Percentiles rank a stretch among this genome's conserved stretches.
phyloP scores from a whole-genome alignment of 2,888 invertebrate species.

The Trisateles emortualis region DNA sequence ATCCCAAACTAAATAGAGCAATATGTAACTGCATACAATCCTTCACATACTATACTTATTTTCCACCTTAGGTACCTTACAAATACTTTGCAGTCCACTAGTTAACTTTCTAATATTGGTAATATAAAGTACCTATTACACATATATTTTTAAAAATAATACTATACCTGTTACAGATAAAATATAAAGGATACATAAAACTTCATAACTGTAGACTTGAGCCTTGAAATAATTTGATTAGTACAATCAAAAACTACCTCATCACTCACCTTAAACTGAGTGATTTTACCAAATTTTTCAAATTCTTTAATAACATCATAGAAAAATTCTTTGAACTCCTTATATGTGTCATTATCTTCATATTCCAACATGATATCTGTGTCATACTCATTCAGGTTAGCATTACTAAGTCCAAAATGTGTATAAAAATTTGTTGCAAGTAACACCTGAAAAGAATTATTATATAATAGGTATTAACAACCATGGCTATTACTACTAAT shows the following conservation, averaged over 20 bases:
- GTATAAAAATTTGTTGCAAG: constrained; percentile 93
- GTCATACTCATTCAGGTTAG: constrained; percentile 91
- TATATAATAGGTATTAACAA: no score
- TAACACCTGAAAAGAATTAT: constrained; percentile 79
- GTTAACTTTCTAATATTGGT: no score
- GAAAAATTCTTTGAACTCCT: constrained; percentile 94
- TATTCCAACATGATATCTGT: constrained; percentile 94
- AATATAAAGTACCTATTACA: background rate
- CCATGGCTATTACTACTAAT: no score
- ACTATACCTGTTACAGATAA: background rate
- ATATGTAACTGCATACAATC: no score
- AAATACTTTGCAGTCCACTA: no score
- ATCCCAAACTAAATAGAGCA: no score
- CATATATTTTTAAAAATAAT: background rate
- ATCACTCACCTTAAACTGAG: constrained; percentile 88
- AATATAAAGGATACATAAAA: constrained; percentile 20
- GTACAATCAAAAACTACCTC: background rate
- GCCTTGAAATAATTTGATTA: background rate
- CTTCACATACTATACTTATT: no score
- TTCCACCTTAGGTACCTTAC: no score
- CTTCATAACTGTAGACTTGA: background rate
- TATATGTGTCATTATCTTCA: constrained; percentile 93
- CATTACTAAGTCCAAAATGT: constrained; percentile 93
- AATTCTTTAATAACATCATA: constrained; percentile 94
- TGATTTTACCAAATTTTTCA: constrained; percentile 89